Evolutionary conservation across 2,888 invertebrate species (phyloP), one percentile per base, ranked within the genome.

Genomic region (Ophion costatus): DNA sequence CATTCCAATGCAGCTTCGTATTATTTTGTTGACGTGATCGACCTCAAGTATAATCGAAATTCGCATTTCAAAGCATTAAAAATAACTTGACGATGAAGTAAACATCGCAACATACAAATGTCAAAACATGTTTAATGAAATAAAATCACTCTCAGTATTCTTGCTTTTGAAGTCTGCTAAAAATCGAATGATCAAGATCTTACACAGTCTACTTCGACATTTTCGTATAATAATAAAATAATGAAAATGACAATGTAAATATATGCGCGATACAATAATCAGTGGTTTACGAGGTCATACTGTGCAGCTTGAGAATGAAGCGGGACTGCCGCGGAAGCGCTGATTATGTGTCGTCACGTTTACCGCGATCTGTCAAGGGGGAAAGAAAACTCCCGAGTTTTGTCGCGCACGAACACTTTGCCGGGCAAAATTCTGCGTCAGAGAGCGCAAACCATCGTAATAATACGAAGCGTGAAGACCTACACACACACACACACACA

Each of bases 321-420:
- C 38, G 6, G 73, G 5, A 9, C 14, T 71, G 9, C 38, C 45
- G 17, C 24, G 38, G 38, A 73, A 11, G 20, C 59, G 29, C 42
- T 38, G 42, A 73, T 61, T 61, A n/a, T 59, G 29, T 61, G 73
- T 22, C 20, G 10, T 9, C 59, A 59, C 59, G 22, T 59, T 73
- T 24, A 17, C 57, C 10, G 7, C 71, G 38, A 71, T 71, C 17
- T 59, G 29, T 73, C 59, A 42, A 22, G 38, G 42, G 33, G 59
- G 51, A 14, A 51, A 51, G 42, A 73, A 59, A 22, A 59, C 56
- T 73, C 59, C 17, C 11, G 38, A 59, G 59, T n/a, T 38, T 14
- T 42, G 59, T 4, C n/a, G 17, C 33, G n/a, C 11, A 20, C 4
- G 20, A 56, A 59, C 38, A 22, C 59, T 38, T 59, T 73, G n/a